Conservation (phyloP, 1,140 invertebrate species). For the Aleiodes sp. region DNA sequence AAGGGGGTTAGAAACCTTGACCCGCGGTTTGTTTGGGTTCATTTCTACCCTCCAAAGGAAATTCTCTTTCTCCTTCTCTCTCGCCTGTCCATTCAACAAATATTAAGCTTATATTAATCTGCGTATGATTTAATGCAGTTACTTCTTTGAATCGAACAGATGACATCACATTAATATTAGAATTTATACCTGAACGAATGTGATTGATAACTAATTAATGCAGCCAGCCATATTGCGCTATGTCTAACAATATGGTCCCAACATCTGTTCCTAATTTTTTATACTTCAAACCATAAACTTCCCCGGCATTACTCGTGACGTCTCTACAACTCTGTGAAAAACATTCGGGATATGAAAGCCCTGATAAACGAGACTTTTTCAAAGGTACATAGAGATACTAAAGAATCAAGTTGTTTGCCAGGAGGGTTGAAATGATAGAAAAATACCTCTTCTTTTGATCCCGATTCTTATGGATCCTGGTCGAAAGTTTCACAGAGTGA, state of each 20-base stretch:
- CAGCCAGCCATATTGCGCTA: background rate
- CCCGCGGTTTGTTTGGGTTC: slow-evolving; percentile 55
- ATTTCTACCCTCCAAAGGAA: slow-evolving; percentile 40
- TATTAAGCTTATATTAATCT: too few species aligned
- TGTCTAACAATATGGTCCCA: background rate
- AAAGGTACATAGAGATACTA: background rate
- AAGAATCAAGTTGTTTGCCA: background rate
- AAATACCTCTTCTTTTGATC: too few species aligned
- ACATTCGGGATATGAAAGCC: background rate
- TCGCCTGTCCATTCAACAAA: slow-evolving; percentile 7
- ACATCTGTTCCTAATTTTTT: background rate
- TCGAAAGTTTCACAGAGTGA: too few species aligned
- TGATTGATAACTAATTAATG: slow-evolving; percentile 21
- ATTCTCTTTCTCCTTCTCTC: slow-evolving; percentile 34
- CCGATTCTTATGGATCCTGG: too few species aligned
- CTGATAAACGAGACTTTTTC: background rate
- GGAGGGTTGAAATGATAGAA: too few species aligned
- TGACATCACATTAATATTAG: background rate
- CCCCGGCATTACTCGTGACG: slow-evolving; percentile 9
- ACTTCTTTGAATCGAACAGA: background rate
- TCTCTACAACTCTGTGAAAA: background rate
- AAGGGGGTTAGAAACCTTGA: slow-evolving; percentile 57
- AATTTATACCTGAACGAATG: background rate
- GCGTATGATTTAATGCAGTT: background rate
- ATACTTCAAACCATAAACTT: background rate